Base-by-base conservation (phyloP, 2,888 invertebrate genomes). In the Lacanobia wlatinum region DNA sequence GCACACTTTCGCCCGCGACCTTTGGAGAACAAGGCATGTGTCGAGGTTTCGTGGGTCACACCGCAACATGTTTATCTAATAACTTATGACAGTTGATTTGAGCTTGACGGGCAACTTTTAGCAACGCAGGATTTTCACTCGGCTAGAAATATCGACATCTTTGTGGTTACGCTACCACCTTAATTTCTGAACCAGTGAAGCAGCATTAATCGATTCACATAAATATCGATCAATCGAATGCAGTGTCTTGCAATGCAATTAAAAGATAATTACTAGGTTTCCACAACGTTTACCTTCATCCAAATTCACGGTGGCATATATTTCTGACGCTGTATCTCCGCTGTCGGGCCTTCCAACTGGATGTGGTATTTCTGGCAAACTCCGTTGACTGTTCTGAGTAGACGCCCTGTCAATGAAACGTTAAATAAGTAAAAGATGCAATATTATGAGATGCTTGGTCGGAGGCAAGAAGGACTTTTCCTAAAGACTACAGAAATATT, bases 231-330 rank as follows among this genome's bases (percentile, higher is more conserved):
- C 67, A 71, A 84, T 59, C 52, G n/a, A 70, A 65, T 67, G 53
- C 74, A 69, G 66, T 62, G 58, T 61, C 23, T 61, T 56, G 76
- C 56, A 71, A 70, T 66, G 59, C 21, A 63, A 65, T 62, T 52
- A 66, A 43, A 50, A 55, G n/a, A 7, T 21, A 59, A 63, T 66
- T 56, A 65, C 61, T 74, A 21, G 55, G 55, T 63, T 69, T 64
- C 62, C 52, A 76, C 55, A 60, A 71, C 34, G 18, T 60, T 77
- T 92, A 96, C 96, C 94, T 91, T 94, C 94, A 87, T 95, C 94
- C 77, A 96, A 90, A 84, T 97, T 97, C 21, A 98, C 98, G 9
- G 98, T 98, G 52, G 98, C 98, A 91, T 98, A 98, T 78, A 98
- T 96, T 90, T 98, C 98, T 0, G 98, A 98, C 12, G 97, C 97